Evolutionary conservation across 1,140 invertebrate genomes (phyloP), one percentile per base, ranked within the genome.

Genomic region (Leptinotarsa defecta): DNA sequence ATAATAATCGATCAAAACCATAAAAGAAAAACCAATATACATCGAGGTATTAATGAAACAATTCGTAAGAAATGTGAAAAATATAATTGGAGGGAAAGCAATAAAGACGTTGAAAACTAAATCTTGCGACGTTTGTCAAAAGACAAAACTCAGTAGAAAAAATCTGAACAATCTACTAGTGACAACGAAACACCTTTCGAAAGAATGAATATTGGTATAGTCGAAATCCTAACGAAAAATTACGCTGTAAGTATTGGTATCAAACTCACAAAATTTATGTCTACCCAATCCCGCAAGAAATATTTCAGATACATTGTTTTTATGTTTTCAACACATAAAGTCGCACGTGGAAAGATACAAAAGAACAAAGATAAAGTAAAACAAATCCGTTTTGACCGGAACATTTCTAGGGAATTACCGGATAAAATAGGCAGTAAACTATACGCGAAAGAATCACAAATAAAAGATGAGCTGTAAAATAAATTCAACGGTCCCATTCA

Each of bases 111-210:
- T 15, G 71, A 76, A 57, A 72, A 71, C 3, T 68, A 65, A 68
- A 76, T 17, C 19, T n/a, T 76, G 75, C 22, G 65, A 76, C 68
- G 73, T 52, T 24, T 76, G 71, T 76, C 71, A 76, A 70, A 76
- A 76, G 48, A 20, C 57, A 52, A 73, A 77, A 74, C 0, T 65
- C 6, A 71, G 68, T 68, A n/a, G 73, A 27, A 77, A 71, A 74
- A 77, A 74, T 69, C 34, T 76, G n/a, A 73, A 52, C 34, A 52
- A 17, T 15, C 70, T 68, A 20, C 34, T 76, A 22, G 74, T 76
- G 2, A 68, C 68, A 19, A 76, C 74, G 6, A 68, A 72, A 4
- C 0, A 24, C 24, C 24, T 4, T 24, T 24, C 24, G 24, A 24
- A 24, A 24, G 24, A 24, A 24, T 24, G 0, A 24, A 24, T 5